Conservation (phyloP, 2,797 vertebrate genomes). For the Lithobates pipiens region DNA sequence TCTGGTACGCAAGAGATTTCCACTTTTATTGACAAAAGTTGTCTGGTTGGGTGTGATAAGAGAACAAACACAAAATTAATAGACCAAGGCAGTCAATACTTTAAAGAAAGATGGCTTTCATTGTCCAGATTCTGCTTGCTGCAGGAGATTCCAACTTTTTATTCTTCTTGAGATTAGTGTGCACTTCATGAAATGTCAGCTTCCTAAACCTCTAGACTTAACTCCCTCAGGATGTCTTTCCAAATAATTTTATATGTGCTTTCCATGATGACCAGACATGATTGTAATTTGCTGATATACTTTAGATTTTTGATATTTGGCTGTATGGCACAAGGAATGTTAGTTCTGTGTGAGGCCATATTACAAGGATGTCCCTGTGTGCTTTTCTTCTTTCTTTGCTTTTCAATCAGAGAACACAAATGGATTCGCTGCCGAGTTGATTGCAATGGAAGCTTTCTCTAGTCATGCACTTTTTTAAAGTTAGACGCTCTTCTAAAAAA, state of each 20-base stretch:
- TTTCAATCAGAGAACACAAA: constrained; percentile 2
- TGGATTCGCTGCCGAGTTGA: not conserved
- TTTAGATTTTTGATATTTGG: not conserved
- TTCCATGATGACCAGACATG: not conserved
- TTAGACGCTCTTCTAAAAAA: not conserved
- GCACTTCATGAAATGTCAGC: constrained; percentile 23
- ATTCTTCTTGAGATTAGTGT: constrained; percentile 24
- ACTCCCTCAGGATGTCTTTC: not conserved
- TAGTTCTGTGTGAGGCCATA: not conserved
- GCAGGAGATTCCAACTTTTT: constrained; percentile 13
- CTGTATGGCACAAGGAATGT: not conserved
- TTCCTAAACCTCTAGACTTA: constrained; percentile 7
- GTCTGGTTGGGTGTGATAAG: constrained; percentile 46
- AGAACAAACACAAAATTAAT: constrained; percentile 48
- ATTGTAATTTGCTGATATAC: not conserved
- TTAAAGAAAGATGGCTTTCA: constrained; percentile 28
- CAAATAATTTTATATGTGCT: not conserved
- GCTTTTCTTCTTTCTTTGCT: not conserved
- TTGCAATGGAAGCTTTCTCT: not conserved
- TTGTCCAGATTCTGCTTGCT: constrained; percentile 37
- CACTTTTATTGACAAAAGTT: constrained; percentile 51
- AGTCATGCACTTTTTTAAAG: not conserved
- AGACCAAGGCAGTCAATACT: constrained; percentile 34
- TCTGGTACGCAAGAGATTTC: constrained; percentile 36
- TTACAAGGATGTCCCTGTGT: not conserved